Base-by-base conservation (phyloP, 2,888 invertebrate species). In the Xestia xanthographa region DNA sequence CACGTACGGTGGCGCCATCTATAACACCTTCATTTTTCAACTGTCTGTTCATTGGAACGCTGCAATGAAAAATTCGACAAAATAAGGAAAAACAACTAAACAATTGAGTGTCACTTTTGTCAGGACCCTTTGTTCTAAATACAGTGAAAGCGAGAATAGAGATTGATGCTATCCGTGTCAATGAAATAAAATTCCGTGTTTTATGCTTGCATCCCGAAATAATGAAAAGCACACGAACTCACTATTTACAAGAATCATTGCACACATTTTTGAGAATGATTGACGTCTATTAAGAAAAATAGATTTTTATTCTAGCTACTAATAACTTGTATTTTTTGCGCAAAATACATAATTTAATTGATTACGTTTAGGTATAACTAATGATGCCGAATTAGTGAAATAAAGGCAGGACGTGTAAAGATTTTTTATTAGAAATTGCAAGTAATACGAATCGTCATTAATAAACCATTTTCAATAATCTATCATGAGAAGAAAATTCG, bases 21-120 rank as follows among this genome's bases (percentile, higher is more conserved):
- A 79, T 70, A 87, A 80, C 84, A 86, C 75, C 80, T 76, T 88
- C 87, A 89, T 92, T 91, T 91, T 85, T 92, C 88, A 91, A 84
- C 83, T 87, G 87, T 87, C 88, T 81, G 68, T 69, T 72, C 79
- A 63, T 72, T 72, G 75, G 84, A 79, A 84, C 73, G 56, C 74
- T 81, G 74, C 80, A 83, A 83, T 87, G 87, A 82, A 87, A 89
- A 84, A 88, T 84, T 82, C 72, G 62, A 74, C 58, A 41, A 70
- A 77, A 73, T 86, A 79, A 75, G 65, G 83, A 85, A 87, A 88
- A 66, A 76, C 56, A 73, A 63, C 66, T 77, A 80, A 77, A 82
- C 87, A 80, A 86, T 78, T 82, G 85, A 34, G 11, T 81, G 60
- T 69, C 75, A 62, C 34, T 60, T 41, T 41, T 62, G 76, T 70